Base-by-base conservation (phyloP, 2,797 vertebrate species). In the Amblyopsis hoosieri region DNA sequence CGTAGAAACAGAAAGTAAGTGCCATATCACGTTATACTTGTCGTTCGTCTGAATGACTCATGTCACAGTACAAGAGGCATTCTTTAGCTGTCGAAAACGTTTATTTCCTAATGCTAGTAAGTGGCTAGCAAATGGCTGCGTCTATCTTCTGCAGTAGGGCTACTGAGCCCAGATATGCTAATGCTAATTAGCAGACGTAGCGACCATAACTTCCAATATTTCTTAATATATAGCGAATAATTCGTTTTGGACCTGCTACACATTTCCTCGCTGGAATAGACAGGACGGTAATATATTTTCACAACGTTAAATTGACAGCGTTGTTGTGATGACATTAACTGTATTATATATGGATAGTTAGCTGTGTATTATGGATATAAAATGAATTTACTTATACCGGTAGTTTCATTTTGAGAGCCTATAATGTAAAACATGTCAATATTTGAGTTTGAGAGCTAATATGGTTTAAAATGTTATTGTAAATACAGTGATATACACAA, bases 1-100 rank as follows among this genome's bases (percentile, higher is more conserved):
- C 62, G 3, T 80, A 84, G 71, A 57, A 59, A 58, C 17, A 8
- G n/a, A 0, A 67, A 4, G 83, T 88, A 68, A 82, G 89, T 81
- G 12, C 65, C 12, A 0, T 13, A 42, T 3, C 17, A 2, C 8
- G 3, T 5, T 33, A 10, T 9, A 2, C 3, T 9, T 0, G 13
- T 33, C 0, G 10, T 3, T 15, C 7, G 0, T 1, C 19, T 3
- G 3, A 0, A 1, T 10, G 19, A 69, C 13, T 0, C 11, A 3
- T 0, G 1, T 2, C 9, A 29, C 23, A 29, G 23, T 29, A 0
- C 23, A 45, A 13, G 46, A 12, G 65, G 4, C 19, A 1, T 13
- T 1, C 0, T n/a, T 10, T 1, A 0, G 31, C 0, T 54, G 50
- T 1, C 47, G 15, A 12, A 45, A n/a, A 19, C 55, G 7, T 51